Evolutionary conservation across 2,888 invertebrate genomes (phyloP), one percentile per base, ranked within the genome.

Genomic region (Microplitis deprimator): DNA sequence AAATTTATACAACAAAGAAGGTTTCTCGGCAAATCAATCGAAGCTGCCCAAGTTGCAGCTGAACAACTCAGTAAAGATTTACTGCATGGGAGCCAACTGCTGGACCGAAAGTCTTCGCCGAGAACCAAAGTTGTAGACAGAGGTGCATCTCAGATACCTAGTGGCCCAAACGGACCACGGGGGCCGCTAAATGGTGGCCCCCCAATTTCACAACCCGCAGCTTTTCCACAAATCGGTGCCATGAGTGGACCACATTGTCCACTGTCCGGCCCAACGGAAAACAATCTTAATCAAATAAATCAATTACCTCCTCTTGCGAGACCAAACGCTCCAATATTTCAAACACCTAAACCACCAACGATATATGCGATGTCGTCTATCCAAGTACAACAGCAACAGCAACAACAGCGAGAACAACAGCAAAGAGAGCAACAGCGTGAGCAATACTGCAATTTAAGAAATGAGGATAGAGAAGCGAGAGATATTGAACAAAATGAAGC

Each of bases 401-500:
- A 91, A 81, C 91, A 91, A 77, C 91, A 90, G 82, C 79, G 83
- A 77, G 77, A 75, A 67, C 87, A 85, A 50, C 85, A 86, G 80
- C 84, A 81, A 81, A 86, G 85, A 81, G 89, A 86, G 82, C 89
- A 84, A 65, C 90, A 87, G 81, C 86, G 82, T 82, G 87, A 85
- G 75, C 84, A 89, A 80, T 89, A 89, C 68, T 88, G 88, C 82
- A 86, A 86, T 80, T 77, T 89, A 82, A 86, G 90, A 81, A 81
- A 79, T 41, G 87, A 87, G 76, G 89, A 89, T 41, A 84, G 89
- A 73, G 89, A 89, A 78, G 88, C 83, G 79, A 87, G 89, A 85
- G 94, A 94, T 87, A 94, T 96, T 64, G 97, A 97, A 89, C 97
- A 97, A 90, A 96, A 96, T 90, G 98, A 98, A 90, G 97, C 98